A percentile compares a stretch with the other conserved stretches of the same genome.
phyloP scores from a whole-genome alignment of 2,888 invertebrate genomes.

The Portevinia maculata region DNA sequence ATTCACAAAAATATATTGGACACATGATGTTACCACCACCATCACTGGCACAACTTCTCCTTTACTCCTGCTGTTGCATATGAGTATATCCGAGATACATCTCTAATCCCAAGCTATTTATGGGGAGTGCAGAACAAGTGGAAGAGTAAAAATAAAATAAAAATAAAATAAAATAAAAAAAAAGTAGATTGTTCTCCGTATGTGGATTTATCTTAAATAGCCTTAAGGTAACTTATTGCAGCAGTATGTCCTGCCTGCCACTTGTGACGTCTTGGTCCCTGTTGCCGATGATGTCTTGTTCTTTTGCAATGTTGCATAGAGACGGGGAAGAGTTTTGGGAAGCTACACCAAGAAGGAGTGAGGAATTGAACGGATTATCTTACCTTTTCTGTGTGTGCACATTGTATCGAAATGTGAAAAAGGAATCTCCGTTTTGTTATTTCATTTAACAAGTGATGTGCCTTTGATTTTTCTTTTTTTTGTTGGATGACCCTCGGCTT shows the following conservation, averaged over 20 bases:
- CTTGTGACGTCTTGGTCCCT: constrained; percentile 67
- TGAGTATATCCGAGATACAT: constrained; percentile 64
- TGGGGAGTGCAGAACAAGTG: constrained; percentile 51
- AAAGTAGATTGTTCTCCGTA: constrained; percentile 63
- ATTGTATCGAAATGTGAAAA: constrained; percentile 69
- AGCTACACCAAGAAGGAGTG: constrained; percentile 22
- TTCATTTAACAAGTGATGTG: constrained; percentile 55
- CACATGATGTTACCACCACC: constrained; percentile 65
- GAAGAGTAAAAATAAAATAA: constrained; percentile 2
- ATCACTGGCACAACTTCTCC: constrained; percentile 5
- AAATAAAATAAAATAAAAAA: constrained; percentile 11
- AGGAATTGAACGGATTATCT: constrained; percentile 74
- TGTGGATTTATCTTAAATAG: constrained; percentile 74
- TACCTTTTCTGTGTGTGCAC: constrained; percentile 56
- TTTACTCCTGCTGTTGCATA: constrained; percentile 63
- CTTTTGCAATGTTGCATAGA: constrained; percentile 62
- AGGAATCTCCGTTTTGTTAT: constrained; percentile 56
- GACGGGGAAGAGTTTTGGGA: neutral
- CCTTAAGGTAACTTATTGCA: constrained; percentile 75
- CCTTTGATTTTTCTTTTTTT: constrained; percentile 41
- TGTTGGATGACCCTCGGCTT: constrained; percentile 32
- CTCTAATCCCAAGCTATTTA: constrained; percentile 72
- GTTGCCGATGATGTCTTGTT: constrained; percentile 52
- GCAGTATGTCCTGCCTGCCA: constrained; percentile 70
- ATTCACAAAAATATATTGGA: constrained; percentile 73